Evolutionary conservation across 2,113 vertebrate species (phyloP).

Genomic region (Panthera leo): DNA sequence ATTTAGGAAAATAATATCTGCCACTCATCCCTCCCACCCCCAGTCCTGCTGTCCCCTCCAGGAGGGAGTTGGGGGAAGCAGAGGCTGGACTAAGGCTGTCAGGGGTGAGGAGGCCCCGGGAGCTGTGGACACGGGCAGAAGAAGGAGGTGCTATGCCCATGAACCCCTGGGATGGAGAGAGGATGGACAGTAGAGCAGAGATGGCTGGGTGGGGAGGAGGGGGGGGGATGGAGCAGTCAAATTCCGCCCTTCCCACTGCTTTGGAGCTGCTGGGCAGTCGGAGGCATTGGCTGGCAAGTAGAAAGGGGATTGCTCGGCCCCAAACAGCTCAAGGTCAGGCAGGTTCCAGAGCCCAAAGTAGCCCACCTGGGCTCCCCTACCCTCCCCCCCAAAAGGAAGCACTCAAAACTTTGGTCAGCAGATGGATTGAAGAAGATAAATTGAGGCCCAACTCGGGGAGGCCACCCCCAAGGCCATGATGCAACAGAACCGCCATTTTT

Average conservation of each 20-base stretch:
- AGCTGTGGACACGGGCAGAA: neutral
- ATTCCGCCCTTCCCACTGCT: accelerated
- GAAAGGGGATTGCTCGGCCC: neutral
- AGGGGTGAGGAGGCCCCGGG: neutral
- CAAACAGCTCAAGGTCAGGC: neutral
- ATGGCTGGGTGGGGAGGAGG: neutral
- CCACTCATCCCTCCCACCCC: neutral
- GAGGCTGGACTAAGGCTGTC: neutral
- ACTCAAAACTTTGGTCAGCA: neutral
- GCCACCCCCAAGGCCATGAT: neutral
- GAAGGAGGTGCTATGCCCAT: accelerated
- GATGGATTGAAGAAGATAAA: neutral
- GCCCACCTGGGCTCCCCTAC: neutral
- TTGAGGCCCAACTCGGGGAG: neutral
- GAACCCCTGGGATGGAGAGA: neutral
- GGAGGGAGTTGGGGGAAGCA: neutral
- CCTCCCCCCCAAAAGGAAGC: neutral
- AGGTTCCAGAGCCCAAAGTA: neutral
- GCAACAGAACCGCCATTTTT: accelerated
- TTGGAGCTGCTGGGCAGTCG: neutral
- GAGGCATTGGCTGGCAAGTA: neutral
- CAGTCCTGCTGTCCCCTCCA: neutral
- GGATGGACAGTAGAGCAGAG: neutral
- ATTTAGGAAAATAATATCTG: neutral
- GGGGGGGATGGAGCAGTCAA: no score